Evolutionary conservation across 2,113 vertebrate species (phyloP).

Genomic region (Labeo catla): DNA sequence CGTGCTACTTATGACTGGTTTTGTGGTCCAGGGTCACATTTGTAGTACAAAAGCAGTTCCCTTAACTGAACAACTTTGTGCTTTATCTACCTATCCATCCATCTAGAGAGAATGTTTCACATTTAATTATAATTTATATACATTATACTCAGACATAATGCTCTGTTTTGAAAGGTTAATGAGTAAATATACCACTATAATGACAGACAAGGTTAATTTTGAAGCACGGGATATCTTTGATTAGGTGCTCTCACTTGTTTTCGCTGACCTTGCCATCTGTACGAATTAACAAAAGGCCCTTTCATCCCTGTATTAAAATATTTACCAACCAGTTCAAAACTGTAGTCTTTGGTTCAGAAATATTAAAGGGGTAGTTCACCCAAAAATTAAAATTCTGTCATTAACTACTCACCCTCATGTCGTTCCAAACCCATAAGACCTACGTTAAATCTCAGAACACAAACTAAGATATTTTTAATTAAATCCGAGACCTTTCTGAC

Average conservation of each 20-base stretch:
- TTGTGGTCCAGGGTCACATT: too few relatives aligned
- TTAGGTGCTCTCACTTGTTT: neutral
- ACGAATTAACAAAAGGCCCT: conserved; percentile 9
- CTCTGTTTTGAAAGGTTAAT: neutral
- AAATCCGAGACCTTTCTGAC: too few relatives aligned
- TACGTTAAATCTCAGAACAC: too few relatives aligned
- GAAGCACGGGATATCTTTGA: neutral
- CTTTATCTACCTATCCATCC: neutral
- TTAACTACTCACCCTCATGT: too few relatives aligned
- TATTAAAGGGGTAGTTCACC: neutral
- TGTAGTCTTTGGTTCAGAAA: neutral
- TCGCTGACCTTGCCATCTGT: neutral
- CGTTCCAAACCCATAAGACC: too few relatives aligned
- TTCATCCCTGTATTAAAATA: neutral
- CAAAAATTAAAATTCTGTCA: too few relatives aligned
- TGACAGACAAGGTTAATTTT: neutral
- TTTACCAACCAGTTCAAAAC: neutral
- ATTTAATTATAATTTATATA: too few relatives aligned
- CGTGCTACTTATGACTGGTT: too few relatives aligned
- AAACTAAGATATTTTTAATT: too few relatives aligned
- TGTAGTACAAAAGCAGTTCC: neutral
- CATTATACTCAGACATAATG: too few relatives aligned
- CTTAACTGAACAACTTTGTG: neutral
- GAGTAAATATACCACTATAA: neutral
- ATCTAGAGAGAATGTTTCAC: too few relatives aligned